Evolutionary conservation across 2,888 invertebrate species (phyloP), one percentile per base, ranked within the genome.

Genomic region (Ceriagrion tenellum): DNA sequence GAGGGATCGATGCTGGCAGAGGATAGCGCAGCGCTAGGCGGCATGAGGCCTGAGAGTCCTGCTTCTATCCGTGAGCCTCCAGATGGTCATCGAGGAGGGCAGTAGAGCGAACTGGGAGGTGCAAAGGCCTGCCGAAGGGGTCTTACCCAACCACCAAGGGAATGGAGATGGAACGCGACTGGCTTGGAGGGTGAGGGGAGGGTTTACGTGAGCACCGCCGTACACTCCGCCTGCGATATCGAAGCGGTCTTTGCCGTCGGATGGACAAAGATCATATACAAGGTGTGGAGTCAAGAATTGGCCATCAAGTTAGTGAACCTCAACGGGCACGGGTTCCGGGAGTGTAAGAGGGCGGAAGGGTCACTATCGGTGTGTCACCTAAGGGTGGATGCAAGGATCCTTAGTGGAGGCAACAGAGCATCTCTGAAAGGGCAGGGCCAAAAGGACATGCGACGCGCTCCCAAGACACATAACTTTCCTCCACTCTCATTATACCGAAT

Each of bases 241-340:
- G 96, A 96, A n/a, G n/a, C n/a, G 95, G 96, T 96, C 95, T 95
- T 97, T 35, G 97, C 97, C 2, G 96, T 97, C n/a, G 97, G 97
- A 1, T 97, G 97, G 97, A 97, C 97, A 26, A 97, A 97, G 96
- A 96, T 97, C 40, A 97, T 97, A 30, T 97, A 97, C 96, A 95
- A 95, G 47, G 96, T 96, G 95, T 95, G 96, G 0, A 96, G 96
- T 23, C 74, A 95, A 26, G 96, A 96, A 2, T 96, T 97, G 18
- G 97, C 97, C 26, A 96, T 97, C 55, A 97, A 97, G 96, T 97
- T 96, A 1, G 97, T 97, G 74, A 97, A 97, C 96, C 96, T 96
- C 6, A 96, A 96, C 88, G 97, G 97, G 0, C 97, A 97, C 95
- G 97, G 97, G 96, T 96, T 97, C 74, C 96, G 96, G 30, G 96